These are phyloP conservation scores for Ctenomys sociabilis DNA, from an alignment of 2,113 vertebrate species.

Conservation along the genomic window DNA sequence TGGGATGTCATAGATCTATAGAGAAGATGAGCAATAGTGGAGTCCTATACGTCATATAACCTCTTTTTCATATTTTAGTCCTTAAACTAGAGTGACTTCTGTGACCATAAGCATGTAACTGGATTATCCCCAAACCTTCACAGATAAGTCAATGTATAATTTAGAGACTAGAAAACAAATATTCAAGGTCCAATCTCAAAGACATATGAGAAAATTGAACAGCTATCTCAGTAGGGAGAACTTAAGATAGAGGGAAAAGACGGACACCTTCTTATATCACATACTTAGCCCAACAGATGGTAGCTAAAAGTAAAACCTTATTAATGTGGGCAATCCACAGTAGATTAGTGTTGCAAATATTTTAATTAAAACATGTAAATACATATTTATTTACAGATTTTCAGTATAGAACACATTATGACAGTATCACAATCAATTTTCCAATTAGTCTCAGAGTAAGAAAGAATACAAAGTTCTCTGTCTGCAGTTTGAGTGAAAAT, in stretches of 20 bases:
- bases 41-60: neutral
- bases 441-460: neutral
- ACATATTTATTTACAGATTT: neutral
- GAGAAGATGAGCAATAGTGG: neutral
- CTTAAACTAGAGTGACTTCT: neutral
- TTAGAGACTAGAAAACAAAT: conserved; percentile 11
- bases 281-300: neutral
- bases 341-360: neutral
- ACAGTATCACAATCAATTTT: neutral
- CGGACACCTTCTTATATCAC: neutral
- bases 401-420: neutral
- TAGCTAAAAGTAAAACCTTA: conserved; percentile 3
- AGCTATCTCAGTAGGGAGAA: neutral
- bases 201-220: neutral
- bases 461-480: neutral
- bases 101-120: neutral
- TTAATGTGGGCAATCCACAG: neutral
- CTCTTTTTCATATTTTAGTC: neutral
- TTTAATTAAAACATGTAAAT: conserved; percentile 25
- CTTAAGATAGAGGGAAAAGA: neutral
- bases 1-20: neutral
- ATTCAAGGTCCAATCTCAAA: conserved; percentile 6
- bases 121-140: neutral
- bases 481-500: neutral
- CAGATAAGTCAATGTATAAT: neutral